A percentile compares a stretch with the other conserved stretches of the same genome.
These are phyloP conservation scores for Rhipidura dahli DNA, from an alignment of 2,113 vertebrate species.

Conservation along the genomic window DNA sequence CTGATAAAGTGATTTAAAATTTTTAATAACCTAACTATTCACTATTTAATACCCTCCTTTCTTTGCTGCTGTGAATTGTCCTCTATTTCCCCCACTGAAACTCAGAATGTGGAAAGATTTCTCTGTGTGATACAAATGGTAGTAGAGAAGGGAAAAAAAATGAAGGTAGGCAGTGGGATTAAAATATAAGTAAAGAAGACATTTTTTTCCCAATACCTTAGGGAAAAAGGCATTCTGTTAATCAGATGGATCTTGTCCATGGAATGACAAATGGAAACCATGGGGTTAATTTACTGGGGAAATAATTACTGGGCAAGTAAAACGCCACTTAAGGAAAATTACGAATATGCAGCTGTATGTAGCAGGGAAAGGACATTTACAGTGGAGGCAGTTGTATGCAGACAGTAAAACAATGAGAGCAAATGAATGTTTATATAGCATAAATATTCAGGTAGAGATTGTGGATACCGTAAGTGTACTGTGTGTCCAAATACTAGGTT, in stretches of 20 bases:
- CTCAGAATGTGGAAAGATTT: background rate
- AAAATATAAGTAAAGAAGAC: background rate
- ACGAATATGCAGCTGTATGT: background rate
- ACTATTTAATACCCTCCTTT: background rate
- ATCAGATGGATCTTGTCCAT: background rate
- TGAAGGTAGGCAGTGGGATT: background rate
- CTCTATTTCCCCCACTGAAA: background rate
- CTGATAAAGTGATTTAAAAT: background rate
- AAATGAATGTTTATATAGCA: background rate
- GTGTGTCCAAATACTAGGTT: background rate
- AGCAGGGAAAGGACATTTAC: background rate
- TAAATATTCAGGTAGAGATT: background rate
- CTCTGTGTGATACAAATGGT: background rate
- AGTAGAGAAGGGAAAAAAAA: background rate
- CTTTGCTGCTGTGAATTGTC: background rate
- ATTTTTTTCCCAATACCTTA: accelerated
- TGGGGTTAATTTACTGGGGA: background rate
- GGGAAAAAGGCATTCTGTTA: background rate
- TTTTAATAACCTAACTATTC: background rate
- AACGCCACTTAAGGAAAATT: background rate
- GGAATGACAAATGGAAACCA: background rate
- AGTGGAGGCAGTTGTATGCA: background rate
- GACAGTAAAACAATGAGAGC: background rate
- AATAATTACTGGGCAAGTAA: background rate
- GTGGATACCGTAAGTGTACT: background rate